Evolutionary conservation across 1,140 invertebrate genomes (phyloP).

Genomic region (Drosophila saltans): DNA sequence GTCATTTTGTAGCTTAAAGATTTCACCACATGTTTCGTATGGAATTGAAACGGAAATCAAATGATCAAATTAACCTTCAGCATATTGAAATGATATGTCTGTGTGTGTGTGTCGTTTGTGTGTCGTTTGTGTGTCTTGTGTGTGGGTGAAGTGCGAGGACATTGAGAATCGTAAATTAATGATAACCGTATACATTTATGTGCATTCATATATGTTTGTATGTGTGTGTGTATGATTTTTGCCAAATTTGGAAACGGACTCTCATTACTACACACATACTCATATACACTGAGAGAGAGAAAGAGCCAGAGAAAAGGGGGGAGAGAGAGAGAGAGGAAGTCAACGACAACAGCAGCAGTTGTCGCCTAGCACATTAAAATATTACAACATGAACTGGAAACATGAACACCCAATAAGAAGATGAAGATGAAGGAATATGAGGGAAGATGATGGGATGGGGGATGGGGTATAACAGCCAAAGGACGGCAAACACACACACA

Average conservation of each 20-base stretch:
- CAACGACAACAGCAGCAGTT: slow-evolving; percentile 77
- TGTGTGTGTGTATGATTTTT: too few relatives aligned
- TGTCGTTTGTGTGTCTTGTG: too few relatives aligned
- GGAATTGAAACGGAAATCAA: slow-evolving; percentile 37
- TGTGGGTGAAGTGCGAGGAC: slow-evolving; percentile 16
- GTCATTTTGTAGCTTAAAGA: neutral
- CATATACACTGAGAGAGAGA: neutral
- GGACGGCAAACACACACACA: slow-evolving; percentile 26
- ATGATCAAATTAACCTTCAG: slow-evolving; percentile 45
- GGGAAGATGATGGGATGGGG: too few relatives aligned
- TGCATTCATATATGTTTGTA: neutral
- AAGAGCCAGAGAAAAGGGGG: neutral
- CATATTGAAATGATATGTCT: slow-evolving; percentile 63
- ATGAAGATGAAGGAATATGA: neutral
- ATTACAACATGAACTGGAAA: slow-evolving; percentile 79
- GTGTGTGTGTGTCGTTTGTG: too few relatives aligned
- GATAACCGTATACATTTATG: slow-evolving; percentile 66
- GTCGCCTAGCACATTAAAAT: slow-evolving; percentile 79
- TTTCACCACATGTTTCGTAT: neutral
- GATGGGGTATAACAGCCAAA: neutral
- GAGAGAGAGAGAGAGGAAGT: slow-evolving; percentile 3
- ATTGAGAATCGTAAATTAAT: slow-evolving; percentile 61
- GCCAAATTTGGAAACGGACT: slow-evolving; percentile 5
- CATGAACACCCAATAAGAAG: slow-evolving; percentile 53
- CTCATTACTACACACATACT: neutral